These are phyloP conservation scores for Smittia aterrima DNA, from an alignment of 2,888 invertebrate genomes.

Conservation along the genomic window DNA sequence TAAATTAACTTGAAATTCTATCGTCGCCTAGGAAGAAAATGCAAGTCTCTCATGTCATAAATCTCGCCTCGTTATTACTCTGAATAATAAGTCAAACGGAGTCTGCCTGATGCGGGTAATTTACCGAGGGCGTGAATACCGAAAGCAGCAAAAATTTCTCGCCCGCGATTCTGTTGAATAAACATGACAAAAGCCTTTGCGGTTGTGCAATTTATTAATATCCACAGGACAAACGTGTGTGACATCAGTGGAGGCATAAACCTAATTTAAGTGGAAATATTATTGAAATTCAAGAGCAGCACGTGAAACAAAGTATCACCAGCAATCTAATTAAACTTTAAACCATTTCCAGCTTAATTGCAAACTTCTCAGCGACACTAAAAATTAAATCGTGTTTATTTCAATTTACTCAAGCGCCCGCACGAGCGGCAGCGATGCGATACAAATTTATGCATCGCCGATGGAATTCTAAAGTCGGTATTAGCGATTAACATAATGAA, in stretches of 20 bases:
- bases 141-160: background rate
- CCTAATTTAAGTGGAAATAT: background rate
- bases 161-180: background rate
- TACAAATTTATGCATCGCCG: no score
- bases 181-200: background rate
- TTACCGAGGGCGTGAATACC: background rate
- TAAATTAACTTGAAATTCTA: background rate
- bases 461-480: background rate
- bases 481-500: background rate
- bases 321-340: background rate
- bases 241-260: background rate
- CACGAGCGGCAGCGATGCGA: no score
- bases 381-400: slow-evolving; percentile 27
- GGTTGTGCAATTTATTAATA: background rate
- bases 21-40: background rate
- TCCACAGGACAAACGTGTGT: background rate
- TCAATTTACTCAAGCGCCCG: background rate
- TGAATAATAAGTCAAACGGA: background rate
- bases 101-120: background rate
- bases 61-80: background rate
- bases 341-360: no score
- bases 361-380: background rate
- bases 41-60: background rate
- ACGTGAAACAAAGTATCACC: background rate
- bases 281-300: no score